These are phyloP conservation scores for Cavia aperea DNA, from an alignment of 2,113 vertebrate genomes.

Conservation along the genomic window DNA sequence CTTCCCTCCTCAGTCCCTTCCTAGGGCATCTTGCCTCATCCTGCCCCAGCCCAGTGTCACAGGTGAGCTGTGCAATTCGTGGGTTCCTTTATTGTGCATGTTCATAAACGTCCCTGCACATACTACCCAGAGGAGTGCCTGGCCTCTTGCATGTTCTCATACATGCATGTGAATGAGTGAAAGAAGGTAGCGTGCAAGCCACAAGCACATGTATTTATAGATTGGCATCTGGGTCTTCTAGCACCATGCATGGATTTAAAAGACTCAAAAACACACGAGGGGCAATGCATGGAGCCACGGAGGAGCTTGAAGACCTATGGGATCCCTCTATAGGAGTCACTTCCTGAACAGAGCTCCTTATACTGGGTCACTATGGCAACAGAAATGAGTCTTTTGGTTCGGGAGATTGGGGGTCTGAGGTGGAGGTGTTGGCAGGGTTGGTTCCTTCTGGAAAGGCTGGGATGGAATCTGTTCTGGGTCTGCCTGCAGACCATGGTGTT, in stretches of 20 bases:
- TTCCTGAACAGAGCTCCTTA: rapidly evolving
- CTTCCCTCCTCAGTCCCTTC: background rate
- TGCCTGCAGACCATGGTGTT: background rate
- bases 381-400: rapidly evolving
- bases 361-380: rapidly evolving
- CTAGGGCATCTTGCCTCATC: background rate
- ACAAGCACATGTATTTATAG: background rate
- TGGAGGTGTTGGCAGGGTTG: background rate
- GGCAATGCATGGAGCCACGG: rapidly evolving
- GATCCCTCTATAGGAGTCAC: too few relatives aligned
- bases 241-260: background rate
- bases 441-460: background rate
- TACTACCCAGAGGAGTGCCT: background rate
- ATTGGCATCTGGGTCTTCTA: background rate
- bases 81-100: background rate
- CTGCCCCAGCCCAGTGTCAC: background rate
- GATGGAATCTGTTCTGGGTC: rapidly evolving
- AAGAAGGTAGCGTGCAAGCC: background rate
- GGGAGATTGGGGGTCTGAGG: background rate
- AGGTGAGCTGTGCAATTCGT: background rate
- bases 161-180: rapidly evolving
- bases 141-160: too few relatives aligned
- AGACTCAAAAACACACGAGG: background rate
- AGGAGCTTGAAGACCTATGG: rapidly evolving
- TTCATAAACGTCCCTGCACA: background rate